Evolutionary conservation across 2,797 vertebrate species (phyloP).

Genomic region (Pristis pectinata): DNA sequence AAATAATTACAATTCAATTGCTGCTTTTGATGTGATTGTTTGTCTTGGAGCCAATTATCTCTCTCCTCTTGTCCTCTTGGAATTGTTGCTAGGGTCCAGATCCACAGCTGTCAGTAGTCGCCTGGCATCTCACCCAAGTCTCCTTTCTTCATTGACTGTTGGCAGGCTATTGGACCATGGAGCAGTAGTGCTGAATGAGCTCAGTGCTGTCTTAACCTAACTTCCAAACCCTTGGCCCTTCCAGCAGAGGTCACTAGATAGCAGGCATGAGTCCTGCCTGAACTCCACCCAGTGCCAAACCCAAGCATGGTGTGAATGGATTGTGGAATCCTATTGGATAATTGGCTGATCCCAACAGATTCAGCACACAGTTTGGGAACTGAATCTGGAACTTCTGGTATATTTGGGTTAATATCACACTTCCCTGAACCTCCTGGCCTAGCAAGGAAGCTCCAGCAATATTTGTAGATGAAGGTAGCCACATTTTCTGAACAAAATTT

Average conservation of each 20-base stretch:
- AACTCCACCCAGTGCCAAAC: neutral
- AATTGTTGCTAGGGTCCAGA: neutral
- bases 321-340: neutral
- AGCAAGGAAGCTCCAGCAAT: neutral
- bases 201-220: neutral
- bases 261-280: neutral
- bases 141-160: neutral
- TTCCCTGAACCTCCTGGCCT: neutral
- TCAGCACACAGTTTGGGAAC: neutral
- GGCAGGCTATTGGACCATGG: neutral
- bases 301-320: neutral
- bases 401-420: neutral
- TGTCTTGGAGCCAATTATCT: neutral
- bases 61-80: neutral
- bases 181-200: neutral
- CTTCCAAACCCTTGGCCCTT: neutral
- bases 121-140: neutral
- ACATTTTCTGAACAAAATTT: no score
- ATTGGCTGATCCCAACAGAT: neutral
- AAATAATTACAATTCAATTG: neutral
- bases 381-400: neutral
- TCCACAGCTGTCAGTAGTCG: neutral
- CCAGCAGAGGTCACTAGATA: conserved; percentile 22
- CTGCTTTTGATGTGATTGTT: neutral
- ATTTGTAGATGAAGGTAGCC: no score